Evolutionary conservation across 2,113 vertebrate species (phyloP).

Genomic region (Labeo catla): DNA sequence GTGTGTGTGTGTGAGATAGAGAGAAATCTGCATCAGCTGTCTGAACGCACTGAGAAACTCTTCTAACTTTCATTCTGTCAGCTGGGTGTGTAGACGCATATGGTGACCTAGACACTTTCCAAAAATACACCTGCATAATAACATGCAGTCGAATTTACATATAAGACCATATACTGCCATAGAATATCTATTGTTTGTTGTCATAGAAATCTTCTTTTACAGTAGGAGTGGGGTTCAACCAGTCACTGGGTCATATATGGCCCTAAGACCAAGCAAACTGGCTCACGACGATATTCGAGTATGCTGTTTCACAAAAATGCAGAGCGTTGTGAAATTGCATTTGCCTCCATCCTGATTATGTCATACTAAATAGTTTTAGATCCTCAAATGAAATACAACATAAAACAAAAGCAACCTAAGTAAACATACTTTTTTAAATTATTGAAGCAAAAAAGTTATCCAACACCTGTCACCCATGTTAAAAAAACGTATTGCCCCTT

Average conservation of each 20-base stretch:
- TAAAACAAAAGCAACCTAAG: background rate
- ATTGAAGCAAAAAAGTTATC: too few relatives aligned
- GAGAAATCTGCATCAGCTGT: conserved; percentile 36
- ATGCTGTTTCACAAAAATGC: too few relatives aligned
- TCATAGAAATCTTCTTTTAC: background rate
- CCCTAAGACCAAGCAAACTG: background rate
- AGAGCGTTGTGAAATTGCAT: too few relatives aligned
- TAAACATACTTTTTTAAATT: background rate
- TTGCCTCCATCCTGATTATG: background rate
- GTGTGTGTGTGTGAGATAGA: background rate
- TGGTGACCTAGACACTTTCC: background rate
- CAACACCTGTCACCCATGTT: too few relatives aligned
- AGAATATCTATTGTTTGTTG: background rate
- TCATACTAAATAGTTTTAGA: background rate
- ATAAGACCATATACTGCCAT: background rate
- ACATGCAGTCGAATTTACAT: background rate
- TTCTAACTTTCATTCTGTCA: conserved; percentile 18
- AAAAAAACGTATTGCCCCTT: too few relatives aligned
- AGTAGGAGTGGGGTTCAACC: background rate
- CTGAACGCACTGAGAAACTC: background rate
- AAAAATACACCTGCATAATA: background rate
- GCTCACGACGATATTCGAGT: background rate
- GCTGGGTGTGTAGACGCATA: background rate
- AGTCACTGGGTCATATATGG: background rate
- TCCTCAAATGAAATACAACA: too few relatives aligned